Evolutionary conservation across 2,113 vertebrate genomes (phyloP).

Genomic region (Gulo gulo): DNA sequence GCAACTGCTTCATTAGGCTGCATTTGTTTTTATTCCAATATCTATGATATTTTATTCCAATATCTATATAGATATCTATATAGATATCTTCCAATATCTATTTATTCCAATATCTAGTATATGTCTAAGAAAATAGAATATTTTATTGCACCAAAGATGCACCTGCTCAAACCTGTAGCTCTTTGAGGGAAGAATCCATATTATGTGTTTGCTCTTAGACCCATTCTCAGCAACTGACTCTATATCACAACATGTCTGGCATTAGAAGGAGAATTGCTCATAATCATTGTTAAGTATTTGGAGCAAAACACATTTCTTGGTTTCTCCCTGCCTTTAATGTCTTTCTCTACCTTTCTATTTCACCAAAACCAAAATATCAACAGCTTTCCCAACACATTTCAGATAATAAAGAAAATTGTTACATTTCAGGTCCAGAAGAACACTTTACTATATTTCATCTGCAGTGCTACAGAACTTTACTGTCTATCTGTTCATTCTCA

Average conservation of each 20-base stretch:
- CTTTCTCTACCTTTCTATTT: not conserved
- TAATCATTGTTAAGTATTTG: constrained; percentile 42
- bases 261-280: constrained; percentile 23
- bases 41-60: not conserved
- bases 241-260: constrained; percentile 9
- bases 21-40: not conserved
- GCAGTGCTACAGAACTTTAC: not conserved
- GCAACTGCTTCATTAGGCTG: not conserved
- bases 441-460: constrained; percentile 27
- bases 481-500: not conserved
- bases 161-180: not conserved
- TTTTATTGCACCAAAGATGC: not conserved
- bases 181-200: not conserved
- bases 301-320: constrained; percentile 19
- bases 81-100: no score
- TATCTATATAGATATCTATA: no score
- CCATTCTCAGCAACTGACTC: not conserved
- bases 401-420: constrained; percentile 33
- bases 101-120: not conserved
- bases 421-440: not conserved
- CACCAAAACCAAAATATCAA: constrained; percentile 22
- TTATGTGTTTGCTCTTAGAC: not conserved
- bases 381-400: not conserved
- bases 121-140: constrained; percentile 26
- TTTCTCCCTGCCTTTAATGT: not conserved